Conservation (phyloP, 2,113 vertebrate species). For the Asarcornis scutulata region DNA sequence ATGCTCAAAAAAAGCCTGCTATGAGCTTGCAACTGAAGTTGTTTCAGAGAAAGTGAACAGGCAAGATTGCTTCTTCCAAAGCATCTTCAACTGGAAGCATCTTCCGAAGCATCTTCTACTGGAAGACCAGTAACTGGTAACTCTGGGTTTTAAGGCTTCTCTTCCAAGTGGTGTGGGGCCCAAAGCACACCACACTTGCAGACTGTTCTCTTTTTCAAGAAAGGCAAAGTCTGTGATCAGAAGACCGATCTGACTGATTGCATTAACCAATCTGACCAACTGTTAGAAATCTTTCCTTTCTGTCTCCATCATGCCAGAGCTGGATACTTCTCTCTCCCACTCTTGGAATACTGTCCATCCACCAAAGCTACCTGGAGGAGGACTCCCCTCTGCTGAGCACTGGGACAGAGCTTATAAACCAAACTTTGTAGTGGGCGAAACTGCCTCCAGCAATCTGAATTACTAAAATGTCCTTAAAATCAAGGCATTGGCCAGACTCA, state of each 20-base stretch:
- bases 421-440: not conserved
- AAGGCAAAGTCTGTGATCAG: not conserved
- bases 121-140: rapidly evolving
- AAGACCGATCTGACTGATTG: not conserved
- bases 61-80: not conserved
- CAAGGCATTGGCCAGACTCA: not conserved
- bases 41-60: not conserved
- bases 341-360: rapidly evolving
- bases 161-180: rapidly evolving
- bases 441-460: not conserved
- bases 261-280: too few relatives aligned
- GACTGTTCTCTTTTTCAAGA: not conserved
- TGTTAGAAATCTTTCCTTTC: not conserved
- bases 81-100: not conserved
- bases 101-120: too few relatives aligned
- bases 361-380: not conserved
- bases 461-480: not conserved
- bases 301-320: not conserved
- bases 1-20: not conserved
- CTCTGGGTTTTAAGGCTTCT: not conserved
- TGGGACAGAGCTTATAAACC: not conserved
- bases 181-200: not conserved
- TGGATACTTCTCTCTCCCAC: not conserved
- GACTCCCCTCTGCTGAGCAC: too few relatives aligned
- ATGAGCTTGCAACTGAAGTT: not conserved